Base-by-base conservation (phyloP, 64 coral and sea anemone species). In the Montipora sp. region DNA sequence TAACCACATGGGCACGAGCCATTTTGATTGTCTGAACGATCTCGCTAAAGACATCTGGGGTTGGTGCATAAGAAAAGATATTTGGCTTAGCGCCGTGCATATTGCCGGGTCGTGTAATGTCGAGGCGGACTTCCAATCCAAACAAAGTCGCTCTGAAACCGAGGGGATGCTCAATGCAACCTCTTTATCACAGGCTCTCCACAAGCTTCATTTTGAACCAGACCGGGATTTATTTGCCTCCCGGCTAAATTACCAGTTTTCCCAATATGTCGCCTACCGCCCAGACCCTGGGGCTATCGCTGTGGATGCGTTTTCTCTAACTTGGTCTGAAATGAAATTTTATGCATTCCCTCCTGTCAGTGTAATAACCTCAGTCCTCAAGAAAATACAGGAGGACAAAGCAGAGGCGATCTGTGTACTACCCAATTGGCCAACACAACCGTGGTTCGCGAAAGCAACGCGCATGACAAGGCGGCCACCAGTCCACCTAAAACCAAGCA, bases 1-100 rank as follows among this genome's bases (percentile, higher is more conserved):
- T 5, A 91, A 91, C 63, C 55, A 91, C 19, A 91, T 91, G 89
- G 89, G 89, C 2, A 91, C 89, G 5, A 73, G 89, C 14, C 59
- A 91, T 55, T 83, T 63, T 0, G 1, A 65, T 2, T 1, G 2
- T 4, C 57, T 80, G 5, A 91, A 91, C 21, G 19, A 1, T 9
- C 10, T 74, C 15, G 68, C 3, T 47, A 91, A 81, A 57, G 22
- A 61, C 14, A 44, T 83, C 2, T 91, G 90, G 79, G 47, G 5
- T 1, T 91, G 65, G 90, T 75, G 59, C 18, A 83, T 91, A 14
- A 6, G 12, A 12, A 15, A 68, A 12, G n/a, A 83, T 24, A 16
- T 21, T 24, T 90, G 78, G 89, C n/a, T 90, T 13, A 49, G 24
- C n/a, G 89, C 89, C 7, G 75, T 63, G 0, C 90, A 83, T 55